Conservation (phyloP, 2,888 invertebrate species). For the Rapana venosa region DNA sequence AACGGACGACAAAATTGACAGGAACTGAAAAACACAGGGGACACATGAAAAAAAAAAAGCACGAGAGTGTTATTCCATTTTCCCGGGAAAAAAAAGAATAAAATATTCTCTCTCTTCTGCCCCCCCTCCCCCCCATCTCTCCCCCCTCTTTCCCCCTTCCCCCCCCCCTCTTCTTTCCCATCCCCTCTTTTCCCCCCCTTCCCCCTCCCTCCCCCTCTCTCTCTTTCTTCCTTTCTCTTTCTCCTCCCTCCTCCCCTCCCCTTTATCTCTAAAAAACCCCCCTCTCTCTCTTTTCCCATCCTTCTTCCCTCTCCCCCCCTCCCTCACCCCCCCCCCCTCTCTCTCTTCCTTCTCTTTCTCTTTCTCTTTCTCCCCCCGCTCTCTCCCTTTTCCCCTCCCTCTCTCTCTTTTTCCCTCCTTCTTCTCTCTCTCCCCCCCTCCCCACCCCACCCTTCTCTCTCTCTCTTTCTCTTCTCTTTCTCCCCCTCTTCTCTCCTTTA, state of each 20-base stretch:
- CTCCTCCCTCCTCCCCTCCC: background rate
- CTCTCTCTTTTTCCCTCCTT: background rate
- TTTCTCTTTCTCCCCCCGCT: background rate
- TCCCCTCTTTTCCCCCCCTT: background rate
- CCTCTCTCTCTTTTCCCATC: background rate
- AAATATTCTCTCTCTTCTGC: too few species aligned
- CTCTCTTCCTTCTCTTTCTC: background rate
- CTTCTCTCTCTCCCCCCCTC: background rate
- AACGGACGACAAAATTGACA: too few species aligned
- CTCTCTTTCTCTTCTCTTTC: slow-evolving; percentile 12
- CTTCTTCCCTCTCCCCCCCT: background rate
- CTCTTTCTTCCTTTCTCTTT: slow-evolving; percentile 18
- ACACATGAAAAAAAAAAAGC: too few species aligned
- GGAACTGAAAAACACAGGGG: too few species aligned
- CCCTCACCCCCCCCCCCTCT: background rate
- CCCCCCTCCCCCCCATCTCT: too few species aligned
- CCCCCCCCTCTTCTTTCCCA: too few species aligned
- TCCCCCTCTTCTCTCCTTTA: background rate
- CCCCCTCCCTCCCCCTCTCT: background rate
- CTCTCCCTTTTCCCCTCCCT: background rate
- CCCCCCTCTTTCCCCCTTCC: too few species aligned
- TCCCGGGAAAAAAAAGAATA: too few species aligned
- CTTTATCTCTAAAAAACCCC: background rate
- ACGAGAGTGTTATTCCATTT: too few species aligned
- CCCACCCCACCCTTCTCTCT: background rate